A percentile compares a stretch with the other conserved stretches of the same genome.
Conservation (phyloP, 1,140 invertebrate species). For the Diachasma alloeum region DNA sequence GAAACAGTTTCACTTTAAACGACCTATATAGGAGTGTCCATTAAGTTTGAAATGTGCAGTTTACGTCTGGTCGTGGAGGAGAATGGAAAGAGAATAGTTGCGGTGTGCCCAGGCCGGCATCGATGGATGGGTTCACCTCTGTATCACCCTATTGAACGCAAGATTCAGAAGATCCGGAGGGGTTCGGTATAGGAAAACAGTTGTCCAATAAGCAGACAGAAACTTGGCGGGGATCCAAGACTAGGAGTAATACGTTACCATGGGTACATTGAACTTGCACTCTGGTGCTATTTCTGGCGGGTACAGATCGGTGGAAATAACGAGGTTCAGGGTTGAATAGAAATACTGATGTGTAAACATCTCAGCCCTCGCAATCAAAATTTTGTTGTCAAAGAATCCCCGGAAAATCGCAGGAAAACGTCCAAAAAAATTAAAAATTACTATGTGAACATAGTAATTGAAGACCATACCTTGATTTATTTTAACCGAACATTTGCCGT, state of each 20-base stretch:
- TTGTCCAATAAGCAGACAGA: conserved; percentile 50
- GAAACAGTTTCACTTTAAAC: not conserved
- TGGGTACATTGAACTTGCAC: conserved; percentile 5
- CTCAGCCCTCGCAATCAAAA: no score
- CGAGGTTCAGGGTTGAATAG: not conserved
- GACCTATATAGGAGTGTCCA: not conserved
- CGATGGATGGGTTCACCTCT: not conserved
- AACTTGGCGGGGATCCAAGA: conserved; percentile 56
- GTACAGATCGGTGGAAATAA: not conserved
- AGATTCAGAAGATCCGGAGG: conserved; percentile 10
- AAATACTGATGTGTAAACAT: no score
- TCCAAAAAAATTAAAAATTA: no score
- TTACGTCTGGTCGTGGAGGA: not conserved
- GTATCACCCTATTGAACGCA: not conserved
- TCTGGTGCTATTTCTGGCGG: not conserved
- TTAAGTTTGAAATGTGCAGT: conserved; percentile 20
- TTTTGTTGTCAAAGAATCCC: no score
- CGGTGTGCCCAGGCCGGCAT: not conserved
- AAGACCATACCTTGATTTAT: no score
- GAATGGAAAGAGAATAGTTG: conserved; percentile 2
- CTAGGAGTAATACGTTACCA: conserved; percentile 55
- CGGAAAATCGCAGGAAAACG: no score
- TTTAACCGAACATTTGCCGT: no score
- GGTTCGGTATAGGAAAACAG: conserved; percentile 21
- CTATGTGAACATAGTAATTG: no score